These are phyloP conservation scores for Thelaira solivaga DNA, from an alignment of 2,888 invertebrate genomes.

Conservation along the genomic window DNA sequence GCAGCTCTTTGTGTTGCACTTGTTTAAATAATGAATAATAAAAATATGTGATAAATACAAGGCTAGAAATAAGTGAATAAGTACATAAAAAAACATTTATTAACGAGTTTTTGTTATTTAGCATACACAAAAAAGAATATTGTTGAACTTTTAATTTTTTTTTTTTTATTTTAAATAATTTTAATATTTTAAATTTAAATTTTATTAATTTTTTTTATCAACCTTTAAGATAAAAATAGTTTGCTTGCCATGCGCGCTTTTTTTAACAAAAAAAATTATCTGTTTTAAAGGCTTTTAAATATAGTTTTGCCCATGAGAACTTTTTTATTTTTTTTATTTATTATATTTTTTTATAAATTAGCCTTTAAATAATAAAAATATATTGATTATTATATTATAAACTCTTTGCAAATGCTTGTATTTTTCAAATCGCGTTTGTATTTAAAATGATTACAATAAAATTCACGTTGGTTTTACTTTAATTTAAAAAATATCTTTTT, in stretches of 20 bases:
- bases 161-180: not conserved
- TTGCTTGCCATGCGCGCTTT: conserved; percentile 14
- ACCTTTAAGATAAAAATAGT: conserved; percentile 43
- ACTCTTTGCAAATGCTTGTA: not conserved
- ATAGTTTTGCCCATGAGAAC: conserved; percentile 32
- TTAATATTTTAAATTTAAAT: not conserved
- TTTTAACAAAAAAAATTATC: not conserved
- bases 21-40: too few relatives aligned
- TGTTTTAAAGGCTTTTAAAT: not conserved
- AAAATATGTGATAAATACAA: too few relatives aligned
- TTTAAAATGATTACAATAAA: conserved; percentile 21
- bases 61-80: not conserved
- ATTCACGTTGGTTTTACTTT: conserved; percentile 54
- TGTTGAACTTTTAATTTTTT: conserved; percentile 49
- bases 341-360: too few relatives aligned
- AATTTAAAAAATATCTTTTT: conserved; percentile 59
- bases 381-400: conserved; percentile 6
- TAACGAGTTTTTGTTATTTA: not conserved
- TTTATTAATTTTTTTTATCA: not conserved
- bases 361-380: conserved; percentile 8
- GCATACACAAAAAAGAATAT: conserved; percentile 23
- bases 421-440: not conserved
- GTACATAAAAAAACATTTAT: not conserved
- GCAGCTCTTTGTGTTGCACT: too few relatives aligned
- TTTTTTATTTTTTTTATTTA: too few relatives aligned